Evolutionary conservation across 2,113 vertebrate genomes (phyloP).

Genomic region (Leucoraja erinaceus): DNA sequence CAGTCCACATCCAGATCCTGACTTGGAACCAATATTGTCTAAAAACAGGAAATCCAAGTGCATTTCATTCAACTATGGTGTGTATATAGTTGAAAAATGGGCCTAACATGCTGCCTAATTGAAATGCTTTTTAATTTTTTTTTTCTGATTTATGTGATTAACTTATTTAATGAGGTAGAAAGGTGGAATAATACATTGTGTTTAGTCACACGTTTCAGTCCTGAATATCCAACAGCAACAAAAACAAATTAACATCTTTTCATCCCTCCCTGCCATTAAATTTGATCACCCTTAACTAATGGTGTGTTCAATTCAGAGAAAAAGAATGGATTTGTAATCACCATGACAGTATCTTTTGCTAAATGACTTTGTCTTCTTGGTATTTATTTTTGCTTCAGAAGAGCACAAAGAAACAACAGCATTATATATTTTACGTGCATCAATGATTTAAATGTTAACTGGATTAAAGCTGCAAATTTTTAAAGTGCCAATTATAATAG

Average conservation of each 20-base stretch:
- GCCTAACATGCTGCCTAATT: neutral
- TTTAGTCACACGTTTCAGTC: slow-evolving; percentile 52
- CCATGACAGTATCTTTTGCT: neutral
- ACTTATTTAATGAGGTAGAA: slow-evolving; percentile 67
- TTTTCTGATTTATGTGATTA: slow-evolving; percentile 61
- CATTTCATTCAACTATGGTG: too few species aligned
- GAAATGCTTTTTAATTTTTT: neutral
- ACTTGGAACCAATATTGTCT: neutral
- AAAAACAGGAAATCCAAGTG: neutral
- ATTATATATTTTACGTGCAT: neutral
- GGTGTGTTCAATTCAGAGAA: slow-evolving; percentile 6
- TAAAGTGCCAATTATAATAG: neutral
- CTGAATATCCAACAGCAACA: slow-evolving; percentile 53
- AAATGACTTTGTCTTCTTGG: neutral
- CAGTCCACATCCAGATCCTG: neutral
- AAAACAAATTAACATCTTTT: slow-evolving; percentile 50
- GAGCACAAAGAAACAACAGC: neutral
- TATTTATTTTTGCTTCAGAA: neutral
- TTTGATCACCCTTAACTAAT: slow-evolving; percentile 35
- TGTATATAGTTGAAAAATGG: neutral
- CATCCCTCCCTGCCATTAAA: slow-evolving; percentile 32
- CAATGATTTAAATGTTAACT: neutral
- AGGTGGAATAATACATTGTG: slow-evolving; percentile 52
- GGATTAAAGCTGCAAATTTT: neutral
- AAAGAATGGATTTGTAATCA: neutral